phyloP scores from a whole-genome alignment of 2,113 vertebrate genomes.

The Dolichallabes microphthalmus region DNA sequence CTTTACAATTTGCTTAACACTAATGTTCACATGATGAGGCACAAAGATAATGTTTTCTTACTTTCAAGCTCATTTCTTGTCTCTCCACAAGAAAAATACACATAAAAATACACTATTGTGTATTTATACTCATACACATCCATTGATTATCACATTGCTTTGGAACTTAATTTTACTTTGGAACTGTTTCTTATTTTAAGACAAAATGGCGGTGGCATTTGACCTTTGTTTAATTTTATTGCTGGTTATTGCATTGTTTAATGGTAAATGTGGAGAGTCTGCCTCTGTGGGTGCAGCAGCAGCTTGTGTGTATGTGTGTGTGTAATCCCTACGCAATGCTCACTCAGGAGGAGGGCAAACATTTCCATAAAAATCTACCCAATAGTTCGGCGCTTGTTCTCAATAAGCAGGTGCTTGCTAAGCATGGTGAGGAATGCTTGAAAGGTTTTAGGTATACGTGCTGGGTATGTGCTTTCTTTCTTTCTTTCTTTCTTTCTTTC shows the following conservation, averaged over 20 bases:
- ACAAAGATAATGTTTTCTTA: background rate
- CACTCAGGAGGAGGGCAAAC: constrained; percentile 71
- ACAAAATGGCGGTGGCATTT: constrained; percentile 67
- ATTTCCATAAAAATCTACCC: constrained; percentile 79
- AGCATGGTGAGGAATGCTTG: constrained; percentile 69
- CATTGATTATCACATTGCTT: background rate
- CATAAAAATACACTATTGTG: background rate
- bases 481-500: constrained; percentile 46
- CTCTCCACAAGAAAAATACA: background rate
- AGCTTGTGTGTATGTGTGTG: constrained; percentile 37
- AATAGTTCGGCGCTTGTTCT: constrained; percentile 76
- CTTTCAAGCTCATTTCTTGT: background rate
- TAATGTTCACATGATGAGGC: background rate
- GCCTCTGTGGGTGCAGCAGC: constrained; percentile 58
- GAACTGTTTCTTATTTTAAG: constrained; percentile 25
- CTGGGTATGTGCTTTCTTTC: constrained; percentile 35
- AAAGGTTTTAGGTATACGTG: constrained; percentile 65
- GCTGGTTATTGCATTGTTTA: constrained; percentile 54
- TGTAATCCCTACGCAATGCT: constrained; percentile 76
- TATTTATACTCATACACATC: background rate
- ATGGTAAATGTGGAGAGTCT: constrained; percentile 69
- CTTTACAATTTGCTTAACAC: background rate
- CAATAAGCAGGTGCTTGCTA: constrained; percentile 73
- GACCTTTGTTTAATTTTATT: constrained; percentile 40
- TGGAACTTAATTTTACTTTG: background rate